Evolutionary conservation across 2,888 invertebrate species (phyloP).

Genomic region (Steromphala cineraria): DNA sequence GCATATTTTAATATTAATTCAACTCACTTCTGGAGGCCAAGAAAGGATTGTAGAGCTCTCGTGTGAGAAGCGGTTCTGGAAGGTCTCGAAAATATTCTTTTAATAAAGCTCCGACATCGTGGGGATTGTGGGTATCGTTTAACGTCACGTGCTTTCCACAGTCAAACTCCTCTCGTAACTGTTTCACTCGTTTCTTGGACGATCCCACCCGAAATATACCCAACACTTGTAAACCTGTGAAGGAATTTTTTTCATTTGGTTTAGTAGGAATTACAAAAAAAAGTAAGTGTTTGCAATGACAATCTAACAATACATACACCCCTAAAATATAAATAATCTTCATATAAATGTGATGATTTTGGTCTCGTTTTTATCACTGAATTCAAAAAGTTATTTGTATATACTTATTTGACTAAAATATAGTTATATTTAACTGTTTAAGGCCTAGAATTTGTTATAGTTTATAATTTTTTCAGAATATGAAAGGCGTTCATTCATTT

Average conservation of each 20-base stretch:
- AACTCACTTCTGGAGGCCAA: slow-evolving; percentile 91
- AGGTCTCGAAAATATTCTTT: slow-evolving; percentile 95
- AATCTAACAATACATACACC: too few relatives aligned
- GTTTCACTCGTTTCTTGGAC: slow-evolving; percentile 91
- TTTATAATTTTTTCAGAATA: too few relatives aligned
- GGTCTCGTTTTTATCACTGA: too few relatives aligned
- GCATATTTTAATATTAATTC: background rate
- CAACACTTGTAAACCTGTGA: slow-evolving; percentile 83
- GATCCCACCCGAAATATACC: slow-evolving; percentile 95
- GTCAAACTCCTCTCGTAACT: slow-evolving; percentile 94
- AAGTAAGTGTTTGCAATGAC: too few relatives aligned
- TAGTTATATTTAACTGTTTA: too few relatives aligned
- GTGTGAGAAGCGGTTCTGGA: slow-evolving; percentile 92
- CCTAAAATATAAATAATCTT: too few relatives aligned
- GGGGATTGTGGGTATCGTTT: slow-evolving; percentile 89
- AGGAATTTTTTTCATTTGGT: slow-evolving; percentile 5
- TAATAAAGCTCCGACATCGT: slow-evolving; percentile 93
- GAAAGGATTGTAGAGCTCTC: slow-evolving; percentile 91
- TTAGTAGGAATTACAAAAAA: background rate
- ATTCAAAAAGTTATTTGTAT: too few relatives aligned
- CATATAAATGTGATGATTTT: too few relatives aligned
- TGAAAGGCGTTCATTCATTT: too few relatives aligned
- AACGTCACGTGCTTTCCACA: slow-evolving; percentile 80
- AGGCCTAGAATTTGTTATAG: too few relatives aligned
- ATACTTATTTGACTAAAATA: too few relatives aligned